These are phyloP conservation scores for Eledona agricola DNA, from an alignment of 2,888 invertebrate genomes.

Conservation along the genomic window DNA sequence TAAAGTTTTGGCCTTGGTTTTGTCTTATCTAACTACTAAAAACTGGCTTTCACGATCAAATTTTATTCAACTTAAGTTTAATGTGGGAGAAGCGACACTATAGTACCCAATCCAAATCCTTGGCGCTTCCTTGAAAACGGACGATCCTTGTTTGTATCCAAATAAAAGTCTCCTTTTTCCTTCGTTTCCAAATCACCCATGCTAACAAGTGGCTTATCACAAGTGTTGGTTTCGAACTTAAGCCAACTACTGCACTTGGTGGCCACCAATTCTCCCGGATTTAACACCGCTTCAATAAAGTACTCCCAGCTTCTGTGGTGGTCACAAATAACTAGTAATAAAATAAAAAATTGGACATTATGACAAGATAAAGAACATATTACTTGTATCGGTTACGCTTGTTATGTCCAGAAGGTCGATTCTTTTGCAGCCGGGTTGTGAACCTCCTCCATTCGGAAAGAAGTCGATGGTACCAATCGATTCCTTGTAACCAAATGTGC, in stretches of 20 bases:
- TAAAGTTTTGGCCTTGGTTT: too few species aligned
- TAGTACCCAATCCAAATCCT: neutral
- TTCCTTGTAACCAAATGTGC: constrained; percentile 47
- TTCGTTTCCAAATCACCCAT: constrained; percentile 49
- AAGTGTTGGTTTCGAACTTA: constrained; percentile 40
- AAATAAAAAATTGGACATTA: neutral
- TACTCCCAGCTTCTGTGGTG: constrained; percentile 47
- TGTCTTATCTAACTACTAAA: too few species aligned
- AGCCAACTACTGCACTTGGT: constrained; percentile 46
- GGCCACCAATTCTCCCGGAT: constrained; percentile 45
- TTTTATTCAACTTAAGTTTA: too few species aligned
- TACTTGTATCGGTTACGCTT: constrained; percentile 47
- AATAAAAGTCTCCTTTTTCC: constrained; percentile 47
- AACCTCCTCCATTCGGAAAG: constrained; percentile 53
- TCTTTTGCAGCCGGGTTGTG: constrained; percentile 52
- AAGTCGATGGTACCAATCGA: constrained; percentile 54
- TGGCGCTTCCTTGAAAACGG: constrained; percentile 41
- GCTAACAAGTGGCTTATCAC: constrained; percentile 42
- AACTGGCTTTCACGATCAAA: too few species aligned
- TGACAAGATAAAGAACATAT: constrained; percentile 20
- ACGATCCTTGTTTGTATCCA: constrained; percentile 49
- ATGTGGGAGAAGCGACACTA: too few species aligned
- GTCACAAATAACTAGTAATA: constrained; percentile 50
- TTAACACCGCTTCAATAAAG: constrained; percentile 50
- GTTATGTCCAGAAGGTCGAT: constrained; percentile 43